A percentile compares a stretch with the other conserved stretches of the same genome.
Evolutionary conservation across 2,113 vertebrate species (phyloP).

Genomic region (Cygnus atratus): DNA sequence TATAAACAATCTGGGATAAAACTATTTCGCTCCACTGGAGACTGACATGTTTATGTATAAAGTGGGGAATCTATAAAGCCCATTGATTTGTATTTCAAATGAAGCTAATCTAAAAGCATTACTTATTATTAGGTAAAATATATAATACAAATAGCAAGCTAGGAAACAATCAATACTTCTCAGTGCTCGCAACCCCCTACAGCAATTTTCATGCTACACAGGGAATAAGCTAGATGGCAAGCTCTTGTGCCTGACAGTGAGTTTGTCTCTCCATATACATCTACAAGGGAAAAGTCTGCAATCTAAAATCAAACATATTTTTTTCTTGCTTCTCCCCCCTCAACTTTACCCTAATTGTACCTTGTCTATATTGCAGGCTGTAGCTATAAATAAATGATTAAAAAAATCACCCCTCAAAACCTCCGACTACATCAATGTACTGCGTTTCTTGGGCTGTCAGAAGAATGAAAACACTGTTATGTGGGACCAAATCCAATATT

Average conservation of each 20-base stretch:
- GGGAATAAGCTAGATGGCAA: neutral
- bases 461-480: neutral
- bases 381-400: neutral
- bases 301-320: neutral
- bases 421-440: neutral
- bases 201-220: constrained; percentile 33
- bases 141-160: neutral
- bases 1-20: constrained; percentile 3
- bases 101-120: constrained; percentile 23
- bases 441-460: neutral
- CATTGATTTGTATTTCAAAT: constrained; percentile 15
- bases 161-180: constrained; percentile 2
- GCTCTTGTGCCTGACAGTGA: neutral
- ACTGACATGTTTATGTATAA: constrained; percentile 11
- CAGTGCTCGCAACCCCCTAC: neutral
- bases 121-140: constrained; percentile 49
- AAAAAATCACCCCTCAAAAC: neutral
- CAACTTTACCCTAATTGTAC: neutral
- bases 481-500: neutral
- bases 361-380: neutral
- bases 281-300: neutral
- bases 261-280: neutral
- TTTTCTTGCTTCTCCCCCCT: constrained; percentile 8
- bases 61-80: neutral
- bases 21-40: neutral